These are phyloP conservation scores for Brachyalestes nurse DNA, from an alignment of 2,797 vertebrate genomes.

Conservation along the genomic window DNA sequence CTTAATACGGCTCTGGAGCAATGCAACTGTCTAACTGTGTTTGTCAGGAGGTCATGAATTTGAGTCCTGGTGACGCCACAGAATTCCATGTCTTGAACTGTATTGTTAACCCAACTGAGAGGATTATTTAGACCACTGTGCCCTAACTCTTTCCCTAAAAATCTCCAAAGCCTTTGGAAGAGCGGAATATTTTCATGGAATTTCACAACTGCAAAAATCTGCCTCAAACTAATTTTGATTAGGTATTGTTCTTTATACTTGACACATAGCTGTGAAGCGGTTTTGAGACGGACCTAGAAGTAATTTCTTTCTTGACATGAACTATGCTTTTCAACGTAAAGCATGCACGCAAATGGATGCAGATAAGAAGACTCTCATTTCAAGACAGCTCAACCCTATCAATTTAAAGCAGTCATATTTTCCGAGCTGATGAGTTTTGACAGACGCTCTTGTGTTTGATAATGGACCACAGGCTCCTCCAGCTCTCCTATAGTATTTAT, in stretches of 20 bases:
- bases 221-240: background rate
- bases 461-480: constrained; percentile 37
- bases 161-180: background rate
- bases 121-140: no score
- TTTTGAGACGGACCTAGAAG: constrained; percentile 12
- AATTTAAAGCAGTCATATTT: constrained; percentile 34
- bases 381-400: constrained; percentile 21
- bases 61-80: no score
- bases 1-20: no score
- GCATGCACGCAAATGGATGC: background rate
- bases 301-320: constrained; percentile 15
- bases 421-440: constrained; percentile 59
- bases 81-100: no score
- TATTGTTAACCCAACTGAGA: no score
- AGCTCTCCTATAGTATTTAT: constrained; percentile 72
- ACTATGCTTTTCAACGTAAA: constrained; percentile 24
- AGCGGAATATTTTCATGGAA: no score
- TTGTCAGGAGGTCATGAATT: background rate
- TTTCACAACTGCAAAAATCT: background rate
- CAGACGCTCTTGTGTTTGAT: constrained; percentile 68
- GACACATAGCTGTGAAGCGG: background rate
- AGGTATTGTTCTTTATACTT: background rate
- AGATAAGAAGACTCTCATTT: constrained; percentile 5
- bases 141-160: background rate
- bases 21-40: no score